Evolutionary conservation across 2,888 invertebrate species (phyloP).

Genomic region (Ommatoiulus sabulosus): DNA sequence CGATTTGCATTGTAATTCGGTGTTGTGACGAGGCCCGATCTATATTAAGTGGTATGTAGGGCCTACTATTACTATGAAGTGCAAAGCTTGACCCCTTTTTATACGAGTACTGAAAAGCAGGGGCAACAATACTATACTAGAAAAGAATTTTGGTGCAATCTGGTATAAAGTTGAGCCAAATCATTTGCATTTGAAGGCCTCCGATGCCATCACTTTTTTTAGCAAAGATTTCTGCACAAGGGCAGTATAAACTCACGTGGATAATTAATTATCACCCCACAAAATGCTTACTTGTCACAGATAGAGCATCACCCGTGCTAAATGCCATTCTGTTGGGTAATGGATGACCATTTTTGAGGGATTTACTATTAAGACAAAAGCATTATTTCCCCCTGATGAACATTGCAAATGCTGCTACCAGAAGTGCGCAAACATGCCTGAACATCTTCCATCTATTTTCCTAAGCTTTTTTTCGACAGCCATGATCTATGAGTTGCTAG

Average conservation of each 20-base stretch:
- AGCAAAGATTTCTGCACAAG: not conserved
- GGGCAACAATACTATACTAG: too few species aligned
- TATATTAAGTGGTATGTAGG: too few species aligned
- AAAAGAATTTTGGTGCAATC: too few species aligned
- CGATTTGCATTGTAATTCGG: constrained; percentile 8
- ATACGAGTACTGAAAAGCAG: too few species aligned
- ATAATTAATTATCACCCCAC: not conserved
- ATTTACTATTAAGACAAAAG: not conserved
- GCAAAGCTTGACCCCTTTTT: too few species aligned
- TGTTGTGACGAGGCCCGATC: not conserved
- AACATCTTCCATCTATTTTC: not conserved
- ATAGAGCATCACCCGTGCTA: not conserved
- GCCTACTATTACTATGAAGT: too few species aligned
- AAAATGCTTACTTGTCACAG: not conserved
- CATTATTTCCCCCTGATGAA: constrained; percentile 30
- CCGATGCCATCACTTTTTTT: too few species aligned
- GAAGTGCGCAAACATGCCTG: constrained; percentile 4
- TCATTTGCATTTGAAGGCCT: too few species aligned
- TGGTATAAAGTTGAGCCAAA: too few species aligned
- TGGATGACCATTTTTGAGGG: constrained; percentile 7
- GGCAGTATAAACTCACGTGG: not conserved
- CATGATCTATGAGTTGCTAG: constrained; percentile 43
- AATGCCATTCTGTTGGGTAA: not conserved
- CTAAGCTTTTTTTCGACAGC: constrained; percentile 3
- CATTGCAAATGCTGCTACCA: constrained; percentile 29